A percentile compares a stretch with the other conserved stretches of the same genome.
These are phyloP conservation scores for Paraescarpia echinospica DNA, from an alignment of 1,140 invertebrate genomes.

Conservation along the genomic window DNA sequence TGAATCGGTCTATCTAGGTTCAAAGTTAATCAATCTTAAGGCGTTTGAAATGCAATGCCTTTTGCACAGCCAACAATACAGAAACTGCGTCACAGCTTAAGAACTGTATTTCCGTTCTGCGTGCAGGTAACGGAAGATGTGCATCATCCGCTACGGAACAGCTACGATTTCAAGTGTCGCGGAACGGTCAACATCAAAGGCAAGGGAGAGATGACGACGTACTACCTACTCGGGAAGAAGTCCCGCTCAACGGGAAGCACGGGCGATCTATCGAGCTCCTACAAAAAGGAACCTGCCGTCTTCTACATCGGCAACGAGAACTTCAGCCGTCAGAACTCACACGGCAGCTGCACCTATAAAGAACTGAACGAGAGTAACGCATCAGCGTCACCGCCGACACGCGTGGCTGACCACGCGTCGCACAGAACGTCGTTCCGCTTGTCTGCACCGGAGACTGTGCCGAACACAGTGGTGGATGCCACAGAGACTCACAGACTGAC, in stretches of 20 bases:
- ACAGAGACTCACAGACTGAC: not conserved
- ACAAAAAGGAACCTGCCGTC: not conserved
- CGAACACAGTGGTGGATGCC: not conserved
- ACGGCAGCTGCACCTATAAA: not conserved
- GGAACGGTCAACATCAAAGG: slow-evolving; percentile 58
- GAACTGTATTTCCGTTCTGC: not conserved
- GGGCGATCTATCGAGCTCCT: not conserved
- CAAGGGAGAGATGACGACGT: slow-evolving; percentile 13
- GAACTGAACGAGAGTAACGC: not conserved
- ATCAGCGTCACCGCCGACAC: not conserved
- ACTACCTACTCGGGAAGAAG: slow-evolving; percentile 7
- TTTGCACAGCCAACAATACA: not conserved
- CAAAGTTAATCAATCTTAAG: not conserved
- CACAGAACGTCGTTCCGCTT: not conserved
- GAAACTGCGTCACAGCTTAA: not conserved
- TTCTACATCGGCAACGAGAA: not conserved
- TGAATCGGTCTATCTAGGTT: no score
- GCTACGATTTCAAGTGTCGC: slow-evolving; percentile 57
- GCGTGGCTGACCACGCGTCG: not conserved
- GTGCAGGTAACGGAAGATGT: slow-evolving; percentile 79
- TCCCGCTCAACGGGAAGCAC: not conserved
- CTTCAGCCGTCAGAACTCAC: not conserved
- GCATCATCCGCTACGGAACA: slow-evolving; percentile 73
- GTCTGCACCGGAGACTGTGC: not conserved
- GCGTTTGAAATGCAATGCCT: not conserved